These are phyloP conservation scores for Glomeris marginata DNA, from an alignment of 2,888 invertebrate genomes.

Conservation along the genomic window DNA sequence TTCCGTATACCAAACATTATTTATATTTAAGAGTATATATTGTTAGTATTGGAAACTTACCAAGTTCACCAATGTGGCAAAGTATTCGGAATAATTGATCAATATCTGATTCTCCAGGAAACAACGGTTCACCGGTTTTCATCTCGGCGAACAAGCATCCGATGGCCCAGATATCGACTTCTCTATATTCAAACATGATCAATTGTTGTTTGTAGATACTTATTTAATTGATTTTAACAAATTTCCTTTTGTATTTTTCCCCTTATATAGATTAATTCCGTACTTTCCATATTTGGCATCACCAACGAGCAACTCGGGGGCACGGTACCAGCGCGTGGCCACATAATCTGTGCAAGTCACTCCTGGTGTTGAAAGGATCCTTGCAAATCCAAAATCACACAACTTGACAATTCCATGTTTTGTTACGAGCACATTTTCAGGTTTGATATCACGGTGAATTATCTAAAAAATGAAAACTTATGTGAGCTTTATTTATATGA, in stretches of 20 bases:
- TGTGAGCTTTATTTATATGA: not conserved
- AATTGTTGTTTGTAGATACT: not conserved
- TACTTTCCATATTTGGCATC: conserved; percentile 48
- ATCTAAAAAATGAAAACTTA: conserved; percentile 41
- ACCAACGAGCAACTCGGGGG: conserved; percentile 69
- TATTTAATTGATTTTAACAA: not conserved
- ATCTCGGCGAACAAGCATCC: conserved; percentile 74
- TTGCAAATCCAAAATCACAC: conserved; percentile 82
- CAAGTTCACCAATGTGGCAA: conserved; percentile 48
- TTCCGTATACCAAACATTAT: not conserved
- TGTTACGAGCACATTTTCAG: conserved; percentile 73
- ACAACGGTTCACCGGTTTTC: conserved; percentile 69
- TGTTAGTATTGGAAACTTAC: too few relatives aligned
- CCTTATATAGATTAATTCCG: conserved; percentile 14
- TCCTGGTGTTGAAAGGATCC: conserved; percentile 50
- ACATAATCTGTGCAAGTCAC: conserved; percentile 80
- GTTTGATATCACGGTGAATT: conserved; percentile 77
- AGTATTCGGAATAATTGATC: conserved; percentile 73
- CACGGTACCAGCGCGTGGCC: conserved; percentile 77
- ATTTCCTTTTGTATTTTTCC: not conserved
- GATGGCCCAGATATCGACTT: conserved; percentile 76
- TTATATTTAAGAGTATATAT: too few relatives aligned
- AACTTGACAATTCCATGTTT: conserved; percentile 65
- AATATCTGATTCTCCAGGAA: conserved; percentile 78
- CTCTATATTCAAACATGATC: conserved; percentile 36